phyloP scores from a whole-genome alignment of 2,888 invertebrate species.

The Agapostemon virescens region DNA sequence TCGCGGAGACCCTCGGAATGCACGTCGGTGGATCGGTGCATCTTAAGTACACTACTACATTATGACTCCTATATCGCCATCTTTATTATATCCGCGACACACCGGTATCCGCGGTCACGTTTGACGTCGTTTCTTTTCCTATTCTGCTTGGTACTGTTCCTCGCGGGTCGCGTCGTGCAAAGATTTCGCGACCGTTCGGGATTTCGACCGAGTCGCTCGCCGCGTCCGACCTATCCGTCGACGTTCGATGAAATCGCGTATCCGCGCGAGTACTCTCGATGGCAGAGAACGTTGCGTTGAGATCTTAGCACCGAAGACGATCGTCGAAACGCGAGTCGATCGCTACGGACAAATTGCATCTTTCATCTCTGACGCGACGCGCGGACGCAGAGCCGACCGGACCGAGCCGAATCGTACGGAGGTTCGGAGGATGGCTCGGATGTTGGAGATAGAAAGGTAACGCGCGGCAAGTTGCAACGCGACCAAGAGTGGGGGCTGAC shows the following conservation, averaged over 20 bases:
- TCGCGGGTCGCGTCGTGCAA: constrained; percentile 1
- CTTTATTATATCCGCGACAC: constrained; percentile 78
- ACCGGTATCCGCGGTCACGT: constrained; percentile 68
- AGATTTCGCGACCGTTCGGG: background rate
- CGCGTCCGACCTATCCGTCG: background rate
- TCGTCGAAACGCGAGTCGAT: constrained; percentile 75
- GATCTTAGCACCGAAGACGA: constrained; percentile 28
- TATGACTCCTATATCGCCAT: constrained; percentile 80
- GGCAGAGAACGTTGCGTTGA: too few species aligned
- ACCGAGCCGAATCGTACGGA: constrained; percentile 15
- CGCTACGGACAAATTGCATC: constrained; percentile 75
- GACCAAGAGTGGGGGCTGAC: constrained; percentile 71
- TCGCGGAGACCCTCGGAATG: constrained; percentile 76
- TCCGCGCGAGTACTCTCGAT: constrained; percentile 64
- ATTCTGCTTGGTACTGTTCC: constrained; percentile 55
- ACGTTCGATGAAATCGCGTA: too few species aligned
- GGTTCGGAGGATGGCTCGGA: constrained; percentile 60
- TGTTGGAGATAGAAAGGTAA: constrained; percentile 64
- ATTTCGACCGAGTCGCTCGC: background rate
- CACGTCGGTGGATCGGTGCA: constrained; percentile 72
- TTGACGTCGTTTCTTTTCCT: constrained; percentile 70
- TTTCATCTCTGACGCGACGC: constrained; percentile 60
- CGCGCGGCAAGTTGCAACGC: constrained; percentile 50
- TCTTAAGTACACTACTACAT: constrained; percentile 77
- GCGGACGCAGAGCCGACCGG: background rate